phyloP scores from a whole-genome alignment of 2,797 vertebrate species.

The Scleropages formosus region DNA sequence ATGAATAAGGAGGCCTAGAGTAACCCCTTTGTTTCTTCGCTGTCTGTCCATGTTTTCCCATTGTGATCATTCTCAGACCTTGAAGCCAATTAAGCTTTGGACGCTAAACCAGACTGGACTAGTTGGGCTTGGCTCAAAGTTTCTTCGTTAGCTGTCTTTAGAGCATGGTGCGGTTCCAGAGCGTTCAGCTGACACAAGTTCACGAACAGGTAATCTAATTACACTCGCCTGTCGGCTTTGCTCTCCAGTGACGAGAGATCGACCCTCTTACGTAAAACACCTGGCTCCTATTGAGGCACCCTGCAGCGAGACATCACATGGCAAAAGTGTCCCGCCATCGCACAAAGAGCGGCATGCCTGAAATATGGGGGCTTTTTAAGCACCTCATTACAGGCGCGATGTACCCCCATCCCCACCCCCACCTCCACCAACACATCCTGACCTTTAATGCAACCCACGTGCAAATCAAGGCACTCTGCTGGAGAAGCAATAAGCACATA shows the following conservation, averaged over 20 bases:
- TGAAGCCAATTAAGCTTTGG: constrained; percentile 28
- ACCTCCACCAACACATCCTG: constrained; percentile 27
- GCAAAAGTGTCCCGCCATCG: constrained; percentile 15
- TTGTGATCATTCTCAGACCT: constrained; percentile 20
- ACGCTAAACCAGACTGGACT: constrained; percentile 33
- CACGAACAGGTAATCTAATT: constrained; percentile 58
- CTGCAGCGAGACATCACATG: constrained; percentile 40
- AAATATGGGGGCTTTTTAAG: background rate
- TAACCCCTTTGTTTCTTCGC: too few relatives aligned
- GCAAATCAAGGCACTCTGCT: constrained; percentile 30
- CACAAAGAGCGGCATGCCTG: constrained; percentile 7
- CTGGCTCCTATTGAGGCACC: constrained; percentile 34
- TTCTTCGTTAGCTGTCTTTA: constrained; percentile 51
- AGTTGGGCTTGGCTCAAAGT: constrained; percentile 41
- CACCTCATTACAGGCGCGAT: background rate
- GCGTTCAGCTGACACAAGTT: constrained; percentile 54
- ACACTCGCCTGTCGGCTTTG: constrained; percentile 44
- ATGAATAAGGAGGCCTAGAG: too few relatives aligned
- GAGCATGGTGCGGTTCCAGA: constrained; percentile 46
- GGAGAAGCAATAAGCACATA: constrained; percentile 26
- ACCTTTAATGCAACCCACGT: constrained; percentile 31
- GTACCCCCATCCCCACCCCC: background rate
- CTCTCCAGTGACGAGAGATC: constrained; percentile 33
- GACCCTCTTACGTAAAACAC: constrained; percentile 49
- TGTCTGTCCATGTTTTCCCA: too few relatives aligned